phyloP scores from a whole-genome alignment of 2,797 vertebrate species.

The Carcharodon carcharias region DNA sequence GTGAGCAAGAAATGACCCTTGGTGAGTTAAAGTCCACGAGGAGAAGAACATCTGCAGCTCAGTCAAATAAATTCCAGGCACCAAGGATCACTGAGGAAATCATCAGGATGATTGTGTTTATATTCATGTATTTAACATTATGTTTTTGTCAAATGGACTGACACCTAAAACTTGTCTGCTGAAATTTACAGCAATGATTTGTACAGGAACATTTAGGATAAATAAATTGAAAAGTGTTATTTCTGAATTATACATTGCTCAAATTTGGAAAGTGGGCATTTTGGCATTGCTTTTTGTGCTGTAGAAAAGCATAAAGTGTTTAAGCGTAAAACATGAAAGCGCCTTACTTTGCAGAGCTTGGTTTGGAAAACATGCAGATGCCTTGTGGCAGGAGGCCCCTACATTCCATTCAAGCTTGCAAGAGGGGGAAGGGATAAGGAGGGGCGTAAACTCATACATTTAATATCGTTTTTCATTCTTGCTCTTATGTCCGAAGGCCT shows the following conservation, averaged over 20 bases:
- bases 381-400: conserved; percentile 19
- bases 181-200: background rate
- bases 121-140: background rate
- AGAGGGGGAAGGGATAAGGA: conserved; percentile 14
- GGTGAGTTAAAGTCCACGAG: background rate
- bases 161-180: background rate
- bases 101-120: background rate
- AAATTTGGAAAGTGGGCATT: background rate
- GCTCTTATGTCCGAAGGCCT: conserved; percentile 62
- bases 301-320: background rate
- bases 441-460: conserved; percentile 11
- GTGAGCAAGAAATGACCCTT: background rate
- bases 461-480: conserved; percentile 48
- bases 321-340: background rate
- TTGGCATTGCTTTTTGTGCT: background rate
- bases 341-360: background rate
- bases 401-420: conserved; percentile 34
- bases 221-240: background rate
- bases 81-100: background rate
- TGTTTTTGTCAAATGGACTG: background rate
- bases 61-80: background rate
- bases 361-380: background rate
- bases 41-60: background rate
- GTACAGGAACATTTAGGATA: background rate
- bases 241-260: background rate